Percentiles rank a stretch among this genome's conserved stretches.
Evolutionary conservation across 2,113 vertebrate species (phyloP).

Genomic region (Pollimyrus isidori): DNA sequence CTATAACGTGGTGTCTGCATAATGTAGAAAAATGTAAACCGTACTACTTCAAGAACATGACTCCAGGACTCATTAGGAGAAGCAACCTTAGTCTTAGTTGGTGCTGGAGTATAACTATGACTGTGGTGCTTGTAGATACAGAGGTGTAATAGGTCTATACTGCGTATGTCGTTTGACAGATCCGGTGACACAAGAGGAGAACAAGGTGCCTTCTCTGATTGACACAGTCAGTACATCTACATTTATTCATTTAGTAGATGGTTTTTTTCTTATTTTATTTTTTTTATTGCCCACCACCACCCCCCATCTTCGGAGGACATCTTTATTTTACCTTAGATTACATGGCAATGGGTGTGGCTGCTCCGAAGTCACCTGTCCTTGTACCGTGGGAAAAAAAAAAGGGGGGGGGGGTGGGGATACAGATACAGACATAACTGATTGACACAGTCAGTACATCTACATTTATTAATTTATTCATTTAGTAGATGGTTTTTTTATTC

Average conservation of each 20-base stretch:
- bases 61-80: neutral
- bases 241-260: neutral
- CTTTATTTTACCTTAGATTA: too few species aligned
- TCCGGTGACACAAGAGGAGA: neutral
- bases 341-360: too few species aligned
- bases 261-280: neutral
- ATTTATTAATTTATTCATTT: neutral
- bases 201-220: neutral
- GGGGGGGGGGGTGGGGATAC: too few species aligned
- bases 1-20: neutral
- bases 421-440: too few species aligned
- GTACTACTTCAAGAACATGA: neutral
- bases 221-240: neutral
- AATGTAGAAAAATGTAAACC: neutral
- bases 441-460: neutral
- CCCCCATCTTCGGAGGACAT: too few species aligned
- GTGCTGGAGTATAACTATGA: neutral
- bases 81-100: neutral
- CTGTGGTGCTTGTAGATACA: neutral
- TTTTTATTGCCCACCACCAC: too few species aligned
- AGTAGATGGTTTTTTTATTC: neutral
- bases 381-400: too few species aligned
- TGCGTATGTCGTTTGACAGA: neutral
- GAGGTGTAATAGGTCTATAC: neutral
- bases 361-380: too few species aligned